A percentile compares a stretch with the other conserved stretches of the same genome.
phyloP scores from a whole-genome alignment of 2,113 vertebrate genomes.

The Erpornis zantholeuca region DNA sequence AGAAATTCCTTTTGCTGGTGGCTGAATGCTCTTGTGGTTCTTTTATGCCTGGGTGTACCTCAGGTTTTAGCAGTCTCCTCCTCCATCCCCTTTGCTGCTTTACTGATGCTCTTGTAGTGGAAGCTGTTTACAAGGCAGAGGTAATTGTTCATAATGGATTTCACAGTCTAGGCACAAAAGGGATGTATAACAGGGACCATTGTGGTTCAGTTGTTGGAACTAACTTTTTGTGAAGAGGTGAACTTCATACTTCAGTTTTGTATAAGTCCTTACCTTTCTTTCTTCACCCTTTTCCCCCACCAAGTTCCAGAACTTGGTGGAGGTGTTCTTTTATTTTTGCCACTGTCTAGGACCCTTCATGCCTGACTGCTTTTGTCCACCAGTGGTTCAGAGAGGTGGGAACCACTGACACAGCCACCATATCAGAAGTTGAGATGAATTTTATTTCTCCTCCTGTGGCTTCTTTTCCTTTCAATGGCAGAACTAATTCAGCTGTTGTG shows the following conservation, averaged over 20 bases:
- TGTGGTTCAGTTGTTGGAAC: not conserved
- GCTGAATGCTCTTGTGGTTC: not conserved
- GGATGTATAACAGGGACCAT: not conserved
- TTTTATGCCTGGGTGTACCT: not conserved
- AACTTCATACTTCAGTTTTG: not conserved
- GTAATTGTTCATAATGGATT: not conserved
- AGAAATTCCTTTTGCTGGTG: not conserved
- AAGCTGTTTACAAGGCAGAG: not conserved
- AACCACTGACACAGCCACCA: not conserved
- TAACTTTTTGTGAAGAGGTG: not conserved
- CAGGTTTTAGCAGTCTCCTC: not conserved
- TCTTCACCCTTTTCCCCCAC: not conserved
- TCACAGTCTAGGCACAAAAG: not conserved
- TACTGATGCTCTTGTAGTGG: not conserved
- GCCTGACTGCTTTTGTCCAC: not conserved
- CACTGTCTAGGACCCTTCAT: rapidly evolving
- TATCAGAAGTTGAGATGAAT: not conserved
- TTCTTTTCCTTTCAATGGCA: not conserved
- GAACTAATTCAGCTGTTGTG: not conserved
- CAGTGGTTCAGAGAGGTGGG: not conserved
- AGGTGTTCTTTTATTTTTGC: not conserved
- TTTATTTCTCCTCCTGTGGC: not conserved
- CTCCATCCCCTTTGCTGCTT: not conserved
- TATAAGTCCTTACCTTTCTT: rapidly evolving
- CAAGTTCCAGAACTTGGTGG: not conserved